phyloP scores from a whole-genome alignment of 2,888 invertebrate species.

The Liopterus haemorrhoidalis region DNA sequence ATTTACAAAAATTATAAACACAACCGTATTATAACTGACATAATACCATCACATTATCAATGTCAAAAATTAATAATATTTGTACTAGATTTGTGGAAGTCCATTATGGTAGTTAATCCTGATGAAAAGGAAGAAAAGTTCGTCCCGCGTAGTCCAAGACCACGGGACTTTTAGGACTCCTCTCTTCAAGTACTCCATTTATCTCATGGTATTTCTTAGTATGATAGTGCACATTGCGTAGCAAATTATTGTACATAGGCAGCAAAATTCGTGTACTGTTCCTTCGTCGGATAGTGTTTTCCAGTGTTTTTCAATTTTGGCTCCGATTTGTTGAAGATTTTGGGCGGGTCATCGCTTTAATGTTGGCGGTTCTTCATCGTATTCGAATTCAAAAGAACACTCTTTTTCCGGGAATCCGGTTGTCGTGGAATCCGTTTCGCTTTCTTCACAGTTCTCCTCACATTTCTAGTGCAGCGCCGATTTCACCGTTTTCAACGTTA shows the following conservation, averaged over 20 bases:
- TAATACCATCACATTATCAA: no score
- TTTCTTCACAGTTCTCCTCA: constrained; percentile 22
- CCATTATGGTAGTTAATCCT: background rate
- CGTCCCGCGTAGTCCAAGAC: constrained; percentile 17
- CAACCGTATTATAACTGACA: no score
- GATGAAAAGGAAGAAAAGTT: constrained; percentile 4
- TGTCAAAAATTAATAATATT: no score
- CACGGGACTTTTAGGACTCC: constrained; percentile 22
- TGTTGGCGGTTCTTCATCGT: no score
- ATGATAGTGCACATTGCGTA: constrained; percentile 41
- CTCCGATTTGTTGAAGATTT: constrained; percentile 28
- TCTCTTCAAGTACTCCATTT: constrained; percentile 37
- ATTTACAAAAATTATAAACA: no score
- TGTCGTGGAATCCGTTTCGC: constrained; percentile 14
- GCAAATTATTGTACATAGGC: constrained; percentile 40
- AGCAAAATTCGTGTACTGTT: constrained; percentile 38
- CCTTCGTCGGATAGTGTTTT: constrained; percentile 36
- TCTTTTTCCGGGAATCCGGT: no score
- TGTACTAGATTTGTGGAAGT: background rate
- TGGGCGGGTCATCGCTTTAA: constrained; percentile 31
- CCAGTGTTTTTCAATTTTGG: constrained; percentile 31
- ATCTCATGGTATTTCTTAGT: constrained; percentile 40
- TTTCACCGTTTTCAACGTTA: no score
- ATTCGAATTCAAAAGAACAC: no score
- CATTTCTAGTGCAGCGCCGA: constrained; percentile 12